phyloP scores from a whole-genome alignment of 2,888 invertebrate genomes.

The Tetragnatha montana region DNA sequence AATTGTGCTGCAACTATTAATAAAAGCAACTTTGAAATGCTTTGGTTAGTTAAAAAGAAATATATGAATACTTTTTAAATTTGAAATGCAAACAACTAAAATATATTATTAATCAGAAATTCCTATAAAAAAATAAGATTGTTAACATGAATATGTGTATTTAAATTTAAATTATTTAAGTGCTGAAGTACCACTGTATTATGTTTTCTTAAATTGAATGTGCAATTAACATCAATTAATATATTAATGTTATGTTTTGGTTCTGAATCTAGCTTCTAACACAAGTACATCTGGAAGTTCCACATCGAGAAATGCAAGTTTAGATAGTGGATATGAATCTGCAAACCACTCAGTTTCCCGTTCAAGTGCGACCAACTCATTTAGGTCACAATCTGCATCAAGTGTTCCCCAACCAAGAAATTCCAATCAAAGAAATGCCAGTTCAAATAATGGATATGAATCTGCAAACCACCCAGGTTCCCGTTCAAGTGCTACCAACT shows the following conservation, averaged over 20 bases:
- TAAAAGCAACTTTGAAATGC: too few species aligned
- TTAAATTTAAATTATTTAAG: too few species aligned
- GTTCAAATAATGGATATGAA: constrained; percentile 64
- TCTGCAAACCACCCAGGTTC: constrained; percentile 17
- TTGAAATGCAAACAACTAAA: too few species aligned
- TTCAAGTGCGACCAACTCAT: background rate
- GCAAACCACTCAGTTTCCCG: background rate
- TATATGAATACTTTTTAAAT: too few species aligned
- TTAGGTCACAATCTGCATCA: constrained; percentile 17
- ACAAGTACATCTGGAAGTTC: background rate
- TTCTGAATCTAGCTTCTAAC: constrained; percentile 19
- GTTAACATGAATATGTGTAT: too few species aligned
- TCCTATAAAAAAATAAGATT: too few species aligned
- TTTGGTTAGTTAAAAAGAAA: too few species aligned
- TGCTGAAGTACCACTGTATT: too few species aligned
- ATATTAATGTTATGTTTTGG: background rate
- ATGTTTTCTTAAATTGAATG: too few species aligned
- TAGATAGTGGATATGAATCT: constrained; percentile 65
- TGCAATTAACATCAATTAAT: background rate
- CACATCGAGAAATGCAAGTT: constrained; percentile 38
- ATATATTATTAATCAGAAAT: too few species aligned
- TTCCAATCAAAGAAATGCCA: constrained; percentile 29
- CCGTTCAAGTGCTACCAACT: background rate
- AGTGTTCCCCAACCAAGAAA: background rate
- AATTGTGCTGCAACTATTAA: too few species aligned